Percentiles rank a stretch among this genome's conserved stretches.
Conservation (phyloP, 2,113 vertebrate genomes). For the Myotis davidii region DNA sequence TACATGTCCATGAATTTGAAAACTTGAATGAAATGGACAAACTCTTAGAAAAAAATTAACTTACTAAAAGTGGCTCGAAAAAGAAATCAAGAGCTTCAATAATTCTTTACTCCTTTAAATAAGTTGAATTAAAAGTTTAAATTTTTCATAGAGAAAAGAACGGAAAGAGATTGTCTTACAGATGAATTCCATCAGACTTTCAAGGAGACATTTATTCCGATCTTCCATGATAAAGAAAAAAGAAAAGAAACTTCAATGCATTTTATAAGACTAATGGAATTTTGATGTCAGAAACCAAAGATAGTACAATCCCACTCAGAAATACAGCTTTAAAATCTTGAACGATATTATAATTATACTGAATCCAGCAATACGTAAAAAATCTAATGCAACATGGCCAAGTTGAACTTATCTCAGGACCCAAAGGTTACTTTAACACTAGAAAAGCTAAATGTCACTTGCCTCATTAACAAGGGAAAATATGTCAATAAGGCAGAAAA, state of each 20-base stretch:
- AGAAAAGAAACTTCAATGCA: neutral
- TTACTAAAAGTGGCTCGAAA: neutral
- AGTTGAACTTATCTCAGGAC: neutral
- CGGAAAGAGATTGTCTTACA: neutral
- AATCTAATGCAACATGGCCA: neutral
- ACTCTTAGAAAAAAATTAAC: neutral
- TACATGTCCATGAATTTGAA: neutral
- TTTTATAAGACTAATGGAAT: neutral
- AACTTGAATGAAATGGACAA: neutral
- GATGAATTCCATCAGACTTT: neutral
- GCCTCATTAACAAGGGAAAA: slow-evolving; percentile 1
- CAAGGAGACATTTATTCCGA: neutral
- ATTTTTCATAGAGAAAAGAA: slow-evolving; percentile 5
- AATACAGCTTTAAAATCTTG: slow-evolving; percentile 15
- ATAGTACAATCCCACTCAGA: neutral
- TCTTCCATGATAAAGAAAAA: neutral
- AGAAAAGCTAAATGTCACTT: slow-evolving; percentile 46
- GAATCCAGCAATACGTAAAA: neutral
- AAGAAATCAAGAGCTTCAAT: neutral
- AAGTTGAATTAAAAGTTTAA: slow-evolving; percentile 16
- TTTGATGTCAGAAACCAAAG: neutral
- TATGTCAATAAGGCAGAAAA: neutral
- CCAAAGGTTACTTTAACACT: slow-evolving; percentile 19
- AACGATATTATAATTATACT: neutral
- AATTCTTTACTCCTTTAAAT: neutral